Percentiles rank a stretch among this genome's conserved stretches.
Conservation (phyloP, 2,797 vertebrate genomes). For the Paramormyrops hopkinsi region DNA sequence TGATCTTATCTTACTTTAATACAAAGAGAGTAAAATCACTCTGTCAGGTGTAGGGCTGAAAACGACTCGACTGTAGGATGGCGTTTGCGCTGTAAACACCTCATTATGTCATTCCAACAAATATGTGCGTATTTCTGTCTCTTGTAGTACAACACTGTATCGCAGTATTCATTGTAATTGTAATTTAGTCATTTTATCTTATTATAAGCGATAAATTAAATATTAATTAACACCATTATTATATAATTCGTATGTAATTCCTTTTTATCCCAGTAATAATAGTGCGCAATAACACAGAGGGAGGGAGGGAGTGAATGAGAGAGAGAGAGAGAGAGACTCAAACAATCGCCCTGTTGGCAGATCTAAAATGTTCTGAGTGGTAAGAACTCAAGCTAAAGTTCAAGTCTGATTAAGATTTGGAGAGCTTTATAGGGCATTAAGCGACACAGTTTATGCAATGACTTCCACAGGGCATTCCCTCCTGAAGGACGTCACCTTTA, state of each 20-base stretch:
- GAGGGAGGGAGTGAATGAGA: neutral
- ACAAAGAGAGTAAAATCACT: neutral
- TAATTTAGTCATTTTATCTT: neutral
- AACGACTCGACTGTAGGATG: neutral
- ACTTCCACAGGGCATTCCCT: neutral
- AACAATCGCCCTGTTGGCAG: neutral
- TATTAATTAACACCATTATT: neutral
- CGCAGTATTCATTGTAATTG: neutral
- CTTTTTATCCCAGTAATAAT: neutral
- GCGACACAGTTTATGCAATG: conserved; percentile 39
- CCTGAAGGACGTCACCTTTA: neutral
- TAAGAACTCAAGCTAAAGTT: conserved; percentile 16
- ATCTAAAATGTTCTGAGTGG: conserved; percentile 20
- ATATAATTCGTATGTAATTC: neutral
- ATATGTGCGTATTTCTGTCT: neutral
- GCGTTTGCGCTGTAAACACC: neutral
- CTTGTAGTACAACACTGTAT: neutral
- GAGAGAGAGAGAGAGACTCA: neutral
- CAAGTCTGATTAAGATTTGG: conserved; percentile 33
- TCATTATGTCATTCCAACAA: neutral
- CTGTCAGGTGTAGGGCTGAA: neutral
- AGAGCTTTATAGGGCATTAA: conserved; percentile 48
- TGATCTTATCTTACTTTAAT: neutral
- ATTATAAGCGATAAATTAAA: neutral
- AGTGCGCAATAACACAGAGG: neutral